These are phyloP conservation scores for Caenorhabditis briggsae DNA, from an alignment of 1,140 invertebrate genomes.

Conservation along the genomic window DNA sequence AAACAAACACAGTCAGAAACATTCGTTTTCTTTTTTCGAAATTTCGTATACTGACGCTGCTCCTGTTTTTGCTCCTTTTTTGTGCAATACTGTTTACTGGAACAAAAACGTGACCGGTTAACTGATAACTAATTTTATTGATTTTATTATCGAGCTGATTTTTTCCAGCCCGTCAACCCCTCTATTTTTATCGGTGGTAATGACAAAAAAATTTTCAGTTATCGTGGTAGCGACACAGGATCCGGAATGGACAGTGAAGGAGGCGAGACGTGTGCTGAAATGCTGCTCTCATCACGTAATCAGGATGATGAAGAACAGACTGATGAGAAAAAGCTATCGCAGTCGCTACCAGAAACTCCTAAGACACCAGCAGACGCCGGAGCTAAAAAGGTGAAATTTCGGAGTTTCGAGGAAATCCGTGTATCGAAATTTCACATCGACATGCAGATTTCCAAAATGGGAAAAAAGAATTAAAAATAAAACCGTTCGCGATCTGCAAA, in stretches of 20 bases:
- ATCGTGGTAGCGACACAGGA: constrained; percentile 59
- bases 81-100: neutral
- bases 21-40: neutral
- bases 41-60: neutral
- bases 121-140: neutral
- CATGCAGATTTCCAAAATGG: too few relatives aligned
- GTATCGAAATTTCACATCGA: too few relatives aligned
- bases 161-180: neutral
- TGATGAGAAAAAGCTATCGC: constrained; percentile 47
- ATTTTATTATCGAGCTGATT: neutral
- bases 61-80: neutral
- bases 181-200: neutral
- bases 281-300: constrained; percentile 29
- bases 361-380: neutral
- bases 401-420: too few relatives aligned
- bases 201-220: constrained; percentile 29
- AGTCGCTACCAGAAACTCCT: constrained; percentile 29
- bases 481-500: too few relatives aligned
- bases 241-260: constrained; percentile 50
- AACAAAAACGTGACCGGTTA: constrained; percentile 39
- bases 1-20: neutral
- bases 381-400: constrained; percentile 22
- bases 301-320: constrained; percentile 44
- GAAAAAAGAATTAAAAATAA: too few relatives aligned
- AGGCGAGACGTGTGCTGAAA: constrained; percentile 36